Percentiles rank a stretch among this genome's conserved stretches.
Evolutionary conservation across 2,888 invertebrate genomes (phyloP).

Genomic region (Mesoligia furuncula): DNA sequence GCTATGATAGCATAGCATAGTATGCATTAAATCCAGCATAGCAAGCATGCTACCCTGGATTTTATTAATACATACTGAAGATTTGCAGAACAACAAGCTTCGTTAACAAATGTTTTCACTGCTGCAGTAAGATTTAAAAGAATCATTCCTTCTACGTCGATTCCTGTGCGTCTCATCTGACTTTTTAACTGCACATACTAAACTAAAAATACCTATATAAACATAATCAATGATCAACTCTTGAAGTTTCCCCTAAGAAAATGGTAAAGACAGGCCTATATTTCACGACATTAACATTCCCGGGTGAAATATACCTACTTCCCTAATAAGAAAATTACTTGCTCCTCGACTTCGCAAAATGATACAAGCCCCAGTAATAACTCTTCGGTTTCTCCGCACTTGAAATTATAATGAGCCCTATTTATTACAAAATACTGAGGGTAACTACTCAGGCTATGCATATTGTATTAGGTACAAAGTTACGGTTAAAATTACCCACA

Average conservation of each 20-base stretch:
- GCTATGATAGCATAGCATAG: no score
- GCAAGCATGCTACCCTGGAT: no score
- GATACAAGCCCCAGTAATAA: slow-evolving; percentile 38
- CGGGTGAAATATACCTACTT: slow-evolving; percentile 33
- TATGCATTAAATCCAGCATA: no score
- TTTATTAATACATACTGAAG: not conserved
- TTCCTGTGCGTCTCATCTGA: no score
- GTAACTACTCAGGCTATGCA: not conserved
- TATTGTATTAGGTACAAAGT: slow-evolving; percentile 51
- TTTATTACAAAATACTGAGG: slow-evolving; percentile 39
- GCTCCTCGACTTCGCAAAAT: slow-evolving; percentile 31
- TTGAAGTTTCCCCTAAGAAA: not conserved
- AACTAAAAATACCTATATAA: not conserved
- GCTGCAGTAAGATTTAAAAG: not conserved
- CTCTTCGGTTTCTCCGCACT: slow-evolving; percentile 28
- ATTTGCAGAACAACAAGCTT: slow-evolving; percentile 13
- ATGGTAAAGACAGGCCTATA: not conserved
- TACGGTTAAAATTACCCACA: slow-evolving; percentile 43
- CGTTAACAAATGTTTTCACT: not conserved
- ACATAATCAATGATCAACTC: not conserved
- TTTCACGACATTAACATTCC: slow-evolving; percentile 19
- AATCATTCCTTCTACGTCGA: no score
- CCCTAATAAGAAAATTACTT: slow-evolving; percentile 39
- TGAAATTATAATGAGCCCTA: slow-evolving; percentile 53
- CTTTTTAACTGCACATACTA: not conserved